Base-by-base conservation (phyloP, 2,113 vertebrate species). In the Ibidorhyncha struthersii region DNA sequence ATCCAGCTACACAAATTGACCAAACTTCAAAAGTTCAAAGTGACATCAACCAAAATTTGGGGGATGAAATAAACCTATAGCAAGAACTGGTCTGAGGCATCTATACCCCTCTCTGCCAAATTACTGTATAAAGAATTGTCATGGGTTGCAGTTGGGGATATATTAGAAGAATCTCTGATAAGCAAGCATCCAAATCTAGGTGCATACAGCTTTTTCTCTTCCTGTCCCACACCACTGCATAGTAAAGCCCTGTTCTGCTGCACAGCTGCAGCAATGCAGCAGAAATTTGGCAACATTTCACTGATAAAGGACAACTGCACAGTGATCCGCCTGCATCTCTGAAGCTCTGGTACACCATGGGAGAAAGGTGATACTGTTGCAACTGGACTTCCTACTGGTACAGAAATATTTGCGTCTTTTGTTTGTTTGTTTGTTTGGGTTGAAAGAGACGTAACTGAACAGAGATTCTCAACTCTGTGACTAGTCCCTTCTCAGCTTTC, bases 21-120 rank as follows among this genome's bases (percentile, higher is more conserved):
- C 0, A 0, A 72, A 45, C 36, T 65, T 34, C 55, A 7, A 8
- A 29, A 66, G 50, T 52, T 76, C 40, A 14, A 38, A 26, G 4
- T 15, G 38, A 58, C 47, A 66, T 6, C 59, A 53, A 17, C 1
- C 45, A 58, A 55, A 90, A 82, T 21, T 41, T 3, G 11, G 14
- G 34, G 38, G 29, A 47, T 76, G 73, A 90, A 92, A 74, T 45
- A 59, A 74, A 61, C 2, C 32, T 72, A 30, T 0, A 43, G 55
- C 49, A 86, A 76, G 67, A 69, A 70, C 14, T 10, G 21, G 6
- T 11, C 47, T 90, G 69, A 71, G 74, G 62, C 40, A 43, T 10
- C n/a, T 53, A 13, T 6, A 55, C 2, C 8, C 8, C 34, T 47
- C 26, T 49, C 49, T 72, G 32, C 45, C 22, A 50, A 40, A 53